Evolutionary conservation across 1,140 invertebrate species (phyloP), one percentile per base, ranked within the genome.

Genomic region (Pseudomyrmex concolor): DNA sequence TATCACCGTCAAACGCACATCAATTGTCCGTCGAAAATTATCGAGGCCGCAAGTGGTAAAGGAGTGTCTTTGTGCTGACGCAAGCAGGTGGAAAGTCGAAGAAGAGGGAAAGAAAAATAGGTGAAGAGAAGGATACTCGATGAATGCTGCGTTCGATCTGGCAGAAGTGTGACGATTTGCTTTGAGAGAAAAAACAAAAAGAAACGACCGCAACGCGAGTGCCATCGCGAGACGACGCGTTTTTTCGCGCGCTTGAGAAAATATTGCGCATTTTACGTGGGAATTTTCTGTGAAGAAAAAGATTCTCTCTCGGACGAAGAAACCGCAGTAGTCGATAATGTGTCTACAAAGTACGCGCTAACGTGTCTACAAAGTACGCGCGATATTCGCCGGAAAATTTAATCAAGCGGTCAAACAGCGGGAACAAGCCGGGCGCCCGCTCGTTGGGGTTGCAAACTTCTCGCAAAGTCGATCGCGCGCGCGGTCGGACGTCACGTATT

Each of bases 331-430:
- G 76, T 80, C 76, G 71, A 80, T 80, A 80, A 80, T 51, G 66
- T 19, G 50, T 64, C n/a, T n/a, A n/a, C n/a, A n/a, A n/a, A n/a
- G n/a, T n/a, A n/a, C n/a, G n/a, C 64, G 54, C 19, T 15, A 51
- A 67, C n/a, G 50, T 68, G 66, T 62, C 66, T 59, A 71, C 22
- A 59, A 80, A 80, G 76, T 70, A 34, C 66, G 54, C 66, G 34
- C 66, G 76, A 80, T 60, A 80, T 80, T 80, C 25, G 43, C 66
- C 54, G 66, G 76, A 80, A 66, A 80, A 80, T 80, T 80, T 80
- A 80, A 80, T 80, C 71, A 80, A 80, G 76, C 54, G 76, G 34
- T 25, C 76, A 80, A 80, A 80, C 76, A 80, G 1, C 63, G 19
- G 54, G 64, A 57, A 70, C 34, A 48, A 70, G 76, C 19, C 76